Conservation (phyloP, 2,797 vertebrate genomes). For the Acrossocheilus wenchowensis region DNA sequence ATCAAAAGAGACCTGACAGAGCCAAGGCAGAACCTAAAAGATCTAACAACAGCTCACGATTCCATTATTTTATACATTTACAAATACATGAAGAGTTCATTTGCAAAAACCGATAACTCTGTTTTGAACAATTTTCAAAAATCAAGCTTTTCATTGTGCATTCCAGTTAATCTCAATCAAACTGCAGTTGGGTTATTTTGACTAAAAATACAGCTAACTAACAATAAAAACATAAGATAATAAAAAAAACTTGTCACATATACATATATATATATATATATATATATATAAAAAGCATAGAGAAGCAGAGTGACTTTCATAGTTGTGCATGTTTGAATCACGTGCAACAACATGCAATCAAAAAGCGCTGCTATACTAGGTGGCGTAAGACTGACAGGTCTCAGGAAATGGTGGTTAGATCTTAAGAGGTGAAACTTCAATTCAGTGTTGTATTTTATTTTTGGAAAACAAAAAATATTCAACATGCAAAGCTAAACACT, state of each 20-base stretch:
- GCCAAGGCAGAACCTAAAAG: not conserved
- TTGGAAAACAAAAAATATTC: not conserved
- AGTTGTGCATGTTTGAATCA: not conserved
- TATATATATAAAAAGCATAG: no score
- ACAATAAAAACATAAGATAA: no score
- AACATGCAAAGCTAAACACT: not conserved
- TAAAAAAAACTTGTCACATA: no score
- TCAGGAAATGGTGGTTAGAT: slow-evolving; percentile 48
- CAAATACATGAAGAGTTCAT: not conserved
- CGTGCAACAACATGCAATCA: not conserved
- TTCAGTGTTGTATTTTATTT: not conserved
- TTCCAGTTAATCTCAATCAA: no score
- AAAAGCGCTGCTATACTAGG: not conserved
- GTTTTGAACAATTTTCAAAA: no score
- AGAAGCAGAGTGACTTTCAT: not conserved
- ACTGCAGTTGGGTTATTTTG: no score
- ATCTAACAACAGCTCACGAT: not conserved
- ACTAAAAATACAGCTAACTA: no score
- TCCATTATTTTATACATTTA: not conserved
- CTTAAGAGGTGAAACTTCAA: not conserved
- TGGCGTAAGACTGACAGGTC: not conserved
- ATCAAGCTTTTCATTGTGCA: no score
- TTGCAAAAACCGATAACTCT: no score
- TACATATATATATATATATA: no score
- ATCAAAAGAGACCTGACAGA: slow-evolving; percentile 3